Evolutionary conservation across 2,888 invertebrate species (phyloP).

Genomic region (Isoperla grammatica): DNA sequence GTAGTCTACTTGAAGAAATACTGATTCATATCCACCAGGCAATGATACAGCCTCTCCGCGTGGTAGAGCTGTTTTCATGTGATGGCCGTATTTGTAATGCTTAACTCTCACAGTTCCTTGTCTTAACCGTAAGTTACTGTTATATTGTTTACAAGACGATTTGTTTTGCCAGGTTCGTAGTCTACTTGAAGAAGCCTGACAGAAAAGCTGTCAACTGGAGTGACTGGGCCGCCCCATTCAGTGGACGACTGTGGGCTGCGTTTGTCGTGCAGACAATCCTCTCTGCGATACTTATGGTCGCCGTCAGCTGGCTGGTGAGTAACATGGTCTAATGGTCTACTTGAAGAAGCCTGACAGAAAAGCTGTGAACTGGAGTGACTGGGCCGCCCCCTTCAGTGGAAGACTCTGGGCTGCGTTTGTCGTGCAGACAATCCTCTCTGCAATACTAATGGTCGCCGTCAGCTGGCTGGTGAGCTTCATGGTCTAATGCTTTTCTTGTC

Average conservation of each 20-base stretch:
- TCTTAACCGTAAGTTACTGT: too few species aligned
- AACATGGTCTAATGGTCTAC: not conserved
- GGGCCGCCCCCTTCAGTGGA: slow-evolving; percentile 5
- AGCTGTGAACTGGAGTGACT: slow-evolving; percentile 12
- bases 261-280: slow-evolving; percentile 1
- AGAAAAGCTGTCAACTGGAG: slow-evolving; percentile 10
- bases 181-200: slow-evolving; percentile 6
- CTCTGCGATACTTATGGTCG: slow-evolving; percentile 9
- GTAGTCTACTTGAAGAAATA: not conserved
- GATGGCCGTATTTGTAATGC: too few species aligned
- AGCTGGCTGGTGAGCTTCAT: not conserved
- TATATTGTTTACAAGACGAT: too few species aligned
- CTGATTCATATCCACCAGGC: too few species aligned
- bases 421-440: not conserved
- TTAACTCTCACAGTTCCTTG: too few species aligned
- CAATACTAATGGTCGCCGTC: slow-evolving; percentile 5
- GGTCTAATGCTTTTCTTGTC: too few species aligned
- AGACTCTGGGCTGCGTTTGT: slow-evolving; percentile 7
- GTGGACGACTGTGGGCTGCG: slow-evolving; percentile 1
- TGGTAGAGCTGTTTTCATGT: too few species aligned
- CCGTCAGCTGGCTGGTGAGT: not conserved
- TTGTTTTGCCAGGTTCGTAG: not conserved
- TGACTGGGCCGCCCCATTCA: slow-evolving; percentile 14
- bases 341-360: slow-evolving; percentile 2
- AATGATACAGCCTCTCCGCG: too few species aligned